Evolutionary conservation across 2,888 invertebrate genomes (phyloP), one percentile per base, ranked within the genome.

Genomic region (Cartodere bifasciata): DNA sequence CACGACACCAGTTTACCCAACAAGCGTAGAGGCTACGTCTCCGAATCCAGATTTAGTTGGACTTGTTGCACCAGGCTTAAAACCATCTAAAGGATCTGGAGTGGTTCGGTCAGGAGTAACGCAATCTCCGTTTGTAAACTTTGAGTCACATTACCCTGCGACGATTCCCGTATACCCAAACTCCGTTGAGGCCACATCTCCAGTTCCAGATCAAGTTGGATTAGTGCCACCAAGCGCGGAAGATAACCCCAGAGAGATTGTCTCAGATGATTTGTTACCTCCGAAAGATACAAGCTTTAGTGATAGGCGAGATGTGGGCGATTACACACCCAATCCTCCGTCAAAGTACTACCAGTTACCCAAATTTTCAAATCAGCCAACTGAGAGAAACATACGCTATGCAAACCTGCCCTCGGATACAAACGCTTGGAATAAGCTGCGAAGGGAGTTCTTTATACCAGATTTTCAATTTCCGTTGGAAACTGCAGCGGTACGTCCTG

Each of bases 401-500:
- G n/a, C n/a, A n/a, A n/a, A n/a, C n/a, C n/a, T n/a, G 9, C 14
- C n/a, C 11, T 14, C 6, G 4, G 26, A 32, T 16, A 29, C 29
- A 20, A 24, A 29, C 30, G 37, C 56, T 22, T 54, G 56, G 50
- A 48, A 53, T 25, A 50, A 56, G 29, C 34, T 62, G 16, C 43
- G 57, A 34, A 44, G 49, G 20, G 42, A 51, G 30, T 58, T 57
- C 40, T 47, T 54, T 4, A 61, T 62, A 34, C 62, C 62, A 1
- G 60, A 61, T 38, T 60, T 55, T 33, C 56, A 60, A 29, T 61
- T 62, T 46, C 62, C 60, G 1, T 41, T 62, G 31, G 62, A 61
- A 34, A 42, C 49, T 1, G 52, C 45, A 3, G 35, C 45, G 0
- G 35, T 32, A 12, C 46, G 59, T 29, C 59, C 59, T 3, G 47